Conservation (phyloP, 2,797 vertebrate species). For the Xyrichtys novacula region DNA sequence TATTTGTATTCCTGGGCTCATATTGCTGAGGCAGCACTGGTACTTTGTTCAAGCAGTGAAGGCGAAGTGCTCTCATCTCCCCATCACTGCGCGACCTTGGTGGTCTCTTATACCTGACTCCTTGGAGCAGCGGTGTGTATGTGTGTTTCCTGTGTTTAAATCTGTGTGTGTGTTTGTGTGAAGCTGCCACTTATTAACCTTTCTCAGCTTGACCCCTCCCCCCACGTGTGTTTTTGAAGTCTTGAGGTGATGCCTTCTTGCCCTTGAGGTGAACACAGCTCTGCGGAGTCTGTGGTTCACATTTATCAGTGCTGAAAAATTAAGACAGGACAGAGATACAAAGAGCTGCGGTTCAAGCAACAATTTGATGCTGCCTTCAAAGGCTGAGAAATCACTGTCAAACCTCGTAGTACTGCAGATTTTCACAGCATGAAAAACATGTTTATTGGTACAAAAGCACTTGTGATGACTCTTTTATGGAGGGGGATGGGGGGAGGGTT, state of each 20-base stretch:
- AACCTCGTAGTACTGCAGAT: no score
- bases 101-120: slow-evolving; percentile 49
- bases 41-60: slow-evolving; percentile 54
- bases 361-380: no score
- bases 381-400: no score
- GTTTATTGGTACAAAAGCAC: no score
- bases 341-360: no score
- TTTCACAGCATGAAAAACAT: no score
- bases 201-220: slow-evolving; percentile 31
- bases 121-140: slow-evolving; percentile 26
- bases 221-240: slow-evolving; percentile 9
- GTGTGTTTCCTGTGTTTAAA: slow-evolving; percentile 28
- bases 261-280: slow-evolving; percentile 38
- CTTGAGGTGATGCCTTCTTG: slow-evolving; percentile 19
- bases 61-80: slow-evolving; percentile 63
- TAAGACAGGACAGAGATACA: no score
- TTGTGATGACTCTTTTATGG: no score
- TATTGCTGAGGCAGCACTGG: slow-evolving; percentile 61
- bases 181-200: slow-evolving; percentile 43
- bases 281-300: slow-evolving; percentile 21
- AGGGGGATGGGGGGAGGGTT: no score
- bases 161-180: slow-evolving; percentile 14
- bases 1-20: slow-evolving; percentile 64
- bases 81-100: slow-evolving; percentile 57
- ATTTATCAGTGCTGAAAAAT: background rate